Base-by-base conservation (phyloP, 2,113 vertebrate genomes). In the Caranx ignobilis region DNA sequence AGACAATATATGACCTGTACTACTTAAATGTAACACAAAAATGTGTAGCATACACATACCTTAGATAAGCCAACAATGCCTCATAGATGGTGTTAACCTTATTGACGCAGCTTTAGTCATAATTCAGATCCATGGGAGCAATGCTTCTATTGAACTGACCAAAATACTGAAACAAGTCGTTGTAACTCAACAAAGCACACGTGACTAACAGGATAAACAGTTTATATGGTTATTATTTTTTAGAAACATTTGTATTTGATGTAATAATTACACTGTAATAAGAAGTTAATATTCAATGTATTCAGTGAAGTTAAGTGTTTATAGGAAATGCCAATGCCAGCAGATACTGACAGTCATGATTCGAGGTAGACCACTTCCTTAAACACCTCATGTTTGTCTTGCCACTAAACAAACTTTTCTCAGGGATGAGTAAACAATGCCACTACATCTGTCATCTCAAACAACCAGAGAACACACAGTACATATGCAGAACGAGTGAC, bases 361-460 rank as follows among this genome's bases (percentile, higher is more conserved):
- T 84, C 60, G 41, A 19, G 4, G 67, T 41, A 70, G 37, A 77
- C 1, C 18, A 8, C 68, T 69, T 71, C 63, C 50, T 50, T 11
- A 34, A 81, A 56, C 60, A 71, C 45, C 78, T 61, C 59, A 54
- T 71, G 74, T 84, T 82, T 85, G 68, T 68, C 57, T 61, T 76
- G 21, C 26, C 21, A 64, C 73, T 81, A 47, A 77, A 71, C 73
- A 84, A 87, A 83, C 61, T 12, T 71, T 39, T 76, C 43, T 54
- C 5, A 37, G 66, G 50, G 39, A 74, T 55, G 43, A 48, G 81
- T 70, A 88, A 91, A 85, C 77, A 82, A 37, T 63, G 34, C 34
- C 66, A 54, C 64, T 79, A 48, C 8, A 56, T 82, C 77, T 69
- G 73, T 65, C 26, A 18, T 71, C 37, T 82, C 54, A 63, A 59